Evolutionary conservation across 2,113 vertebrate genomes (phyloP), one percentile per base, ranked within the genome.

Genomic region (Antennarius striatus): DNA sequence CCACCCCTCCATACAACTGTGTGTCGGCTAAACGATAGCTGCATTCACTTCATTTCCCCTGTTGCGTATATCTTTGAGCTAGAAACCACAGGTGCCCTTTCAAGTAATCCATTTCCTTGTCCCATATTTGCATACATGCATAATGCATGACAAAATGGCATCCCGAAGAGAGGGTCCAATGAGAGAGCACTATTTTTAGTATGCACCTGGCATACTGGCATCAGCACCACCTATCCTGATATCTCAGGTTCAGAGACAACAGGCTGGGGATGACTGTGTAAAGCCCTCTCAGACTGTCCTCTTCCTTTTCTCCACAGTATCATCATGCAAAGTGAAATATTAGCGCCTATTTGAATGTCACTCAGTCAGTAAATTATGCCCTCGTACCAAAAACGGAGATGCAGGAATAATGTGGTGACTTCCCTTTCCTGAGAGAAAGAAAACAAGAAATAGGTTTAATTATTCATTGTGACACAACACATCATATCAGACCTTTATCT

Each of bases 91-190:
- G 82, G 82, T 83, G 82, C 75, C 83, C 85, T 91, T 88, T 78
- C 83, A 81, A 73, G 78, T 81, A 86, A 91, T 90, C 80, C 80
- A 86, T 92, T 87, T 88, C 76, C 83, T 73, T 69, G 68, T 88
- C 73, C 54, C 0, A 0, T 52, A 91, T 92, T 89, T 88, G 79
- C 90, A 92, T 91, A 84, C 65, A 88, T 91, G 77, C 83, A 92
- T 91, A 88, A 92, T 88, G 84, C 86, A 91, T 88, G 82, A 60
- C 72, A 79, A 87, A 88, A 74, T 73, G 83, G 69, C 68, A 73
- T 73, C 79, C 83, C 81, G 77, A 43, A 50, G 82, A 89, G 84
- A 71, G 77, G 69, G 81, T 75, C 89, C 82, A 80, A 87, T 81
- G 87, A 90, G 84, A 84, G 72, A 32, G 69, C 57, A 48, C 76